Evolutionary conservation across 2,888 invertebrate genomes (phyloP).

Genomic region (Protophormia terraenovae): DNA sequence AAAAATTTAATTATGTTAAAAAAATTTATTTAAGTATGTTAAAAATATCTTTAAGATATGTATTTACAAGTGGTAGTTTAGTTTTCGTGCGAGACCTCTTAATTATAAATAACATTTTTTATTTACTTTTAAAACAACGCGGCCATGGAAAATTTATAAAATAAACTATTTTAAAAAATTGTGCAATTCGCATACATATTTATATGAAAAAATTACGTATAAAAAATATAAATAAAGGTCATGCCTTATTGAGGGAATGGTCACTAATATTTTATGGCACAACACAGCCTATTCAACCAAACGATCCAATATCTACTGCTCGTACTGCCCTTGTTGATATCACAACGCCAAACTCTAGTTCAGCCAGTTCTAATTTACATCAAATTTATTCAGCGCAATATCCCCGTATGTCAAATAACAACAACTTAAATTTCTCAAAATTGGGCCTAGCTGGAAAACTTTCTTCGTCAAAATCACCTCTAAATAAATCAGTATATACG

Average conservation of each 20-base stretch:
- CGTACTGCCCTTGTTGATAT: constrained; percentile 74
- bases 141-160: constrained; percentile 44
- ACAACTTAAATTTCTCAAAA: constrained; percentile 71
- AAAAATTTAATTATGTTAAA: no score
- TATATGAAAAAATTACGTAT: neutral
- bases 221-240: constrained; percentile 83
- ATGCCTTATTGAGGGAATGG: constrained; percentile 96
- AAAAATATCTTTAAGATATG: neutral
- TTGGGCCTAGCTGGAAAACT: constrained; percentile 60
- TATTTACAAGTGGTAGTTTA: neutral
- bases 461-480: constrained; percentile 71
- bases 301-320: constrained; percentile 83
- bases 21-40: no score
- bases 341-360: constrained; percentile 77
- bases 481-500: constrained; percentile 75
- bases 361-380: constrained; percentile 77
- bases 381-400: constrained; percentile 80
- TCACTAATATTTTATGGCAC: constrained; percentile 96
- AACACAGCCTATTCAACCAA: constrained; percentile 84
- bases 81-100: constrained; percentile 34
- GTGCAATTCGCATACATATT: neutral
- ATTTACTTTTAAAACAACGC: constrained; percentile 66
- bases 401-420: constrained; percentile 77
- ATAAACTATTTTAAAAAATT: constrained; percentile 24
- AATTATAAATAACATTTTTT: neutral